Base-by-base conservation (phyloP, 1,140 invertebrate species). In the Orchesella cincta region DNA sequence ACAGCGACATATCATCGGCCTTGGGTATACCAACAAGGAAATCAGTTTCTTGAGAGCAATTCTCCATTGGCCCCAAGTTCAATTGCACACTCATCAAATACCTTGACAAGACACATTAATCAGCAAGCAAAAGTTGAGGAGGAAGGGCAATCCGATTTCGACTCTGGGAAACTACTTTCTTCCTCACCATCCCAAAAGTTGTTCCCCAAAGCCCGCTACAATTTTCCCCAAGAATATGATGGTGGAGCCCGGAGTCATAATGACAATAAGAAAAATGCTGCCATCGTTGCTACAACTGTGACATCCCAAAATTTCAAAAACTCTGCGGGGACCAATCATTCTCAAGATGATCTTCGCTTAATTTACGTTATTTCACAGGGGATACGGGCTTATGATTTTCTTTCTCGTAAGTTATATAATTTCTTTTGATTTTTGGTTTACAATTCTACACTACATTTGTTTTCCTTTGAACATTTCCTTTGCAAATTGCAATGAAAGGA, bases 301-400 rank as follows among this genome's bases (percentile, higher is more conserved):
- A 31, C 62, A 33, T 46, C 20, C 39, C 5, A 46, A 18, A 62
- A 62, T n/a, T 62, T 62, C 26, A 18, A 62, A 5, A 28, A 18
- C 23, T n/a, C 54, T 88, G 87, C 78, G 87, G 87, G 29, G 81
- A 86, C 81, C 36, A 73, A 73, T 73, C 34, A 46, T 31, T 73
- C 71, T 51, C 71, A 73, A 29, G 71, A 73, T 29, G 71, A 67
- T 67, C 85, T 85, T 72, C 83, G 85, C 67, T 85, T 88, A 76
- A 86, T 90, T 80, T 89, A 89, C 76, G 89, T 90, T 83, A 84
- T 91, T 77, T 88, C 88, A 54, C 89, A 91, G 77, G 90, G 90
- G 89, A 90, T 91, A 84, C 87, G 86, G 82, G 88, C 89, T 33
- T 89, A 87, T 82, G 83, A 85, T 75, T 90, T 89, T 83, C 84